Conservation (phyloP, 2,113 vertebrate genomes). For the Delphinus delphis region DNA sequence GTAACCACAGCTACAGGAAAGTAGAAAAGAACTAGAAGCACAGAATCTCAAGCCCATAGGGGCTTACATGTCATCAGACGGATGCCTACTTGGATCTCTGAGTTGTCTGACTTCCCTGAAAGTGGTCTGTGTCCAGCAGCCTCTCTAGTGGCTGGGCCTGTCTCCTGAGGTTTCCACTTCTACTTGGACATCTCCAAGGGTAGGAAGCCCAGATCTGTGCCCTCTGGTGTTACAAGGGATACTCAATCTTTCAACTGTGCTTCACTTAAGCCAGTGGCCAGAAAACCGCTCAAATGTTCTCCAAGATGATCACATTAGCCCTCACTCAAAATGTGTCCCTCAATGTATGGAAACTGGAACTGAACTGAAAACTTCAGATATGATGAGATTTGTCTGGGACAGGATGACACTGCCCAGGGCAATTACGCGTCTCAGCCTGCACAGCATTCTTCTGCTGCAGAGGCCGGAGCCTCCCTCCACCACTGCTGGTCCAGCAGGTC, state of each 20-base stretch:
- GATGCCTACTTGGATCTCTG: fast-evolving
- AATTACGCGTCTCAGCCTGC: background rate
- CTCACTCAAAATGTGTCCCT: background rate
- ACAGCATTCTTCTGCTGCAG: background rate
- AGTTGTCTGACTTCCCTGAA: background rate
- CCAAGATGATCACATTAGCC: background rate
- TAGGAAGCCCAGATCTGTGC: background rate
- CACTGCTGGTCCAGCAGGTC: fast-evolving
- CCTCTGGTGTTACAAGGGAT: background rate
- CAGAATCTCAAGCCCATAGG: background rate
- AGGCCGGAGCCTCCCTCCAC: background rate
- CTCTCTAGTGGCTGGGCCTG: background rate
- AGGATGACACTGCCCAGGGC: fast-evolving
- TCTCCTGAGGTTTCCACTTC: background rate
- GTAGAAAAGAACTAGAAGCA: background rate
- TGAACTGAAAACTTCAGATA: background rate
- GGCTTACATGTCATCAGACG: background rate
- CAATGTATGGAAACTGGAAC: background rate
- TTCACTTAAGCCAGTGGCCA: background rate
- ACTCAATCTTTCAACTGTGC: background rate
- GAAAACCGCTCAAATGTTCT: background rate
- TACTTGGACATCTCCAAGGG: background rate
- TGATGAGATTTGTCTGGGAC: background rate
- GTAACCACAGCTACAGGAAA: no score
- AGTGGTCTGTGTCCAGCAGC: background rate